A percentile compares a stretch with the other conserved stretches of the same genome.
These are phyloP conservation scores for Donacobius atricapilla DNA, from an alignment of 2,113 vertebrate species.

Conservation along the genomic window DNA sequence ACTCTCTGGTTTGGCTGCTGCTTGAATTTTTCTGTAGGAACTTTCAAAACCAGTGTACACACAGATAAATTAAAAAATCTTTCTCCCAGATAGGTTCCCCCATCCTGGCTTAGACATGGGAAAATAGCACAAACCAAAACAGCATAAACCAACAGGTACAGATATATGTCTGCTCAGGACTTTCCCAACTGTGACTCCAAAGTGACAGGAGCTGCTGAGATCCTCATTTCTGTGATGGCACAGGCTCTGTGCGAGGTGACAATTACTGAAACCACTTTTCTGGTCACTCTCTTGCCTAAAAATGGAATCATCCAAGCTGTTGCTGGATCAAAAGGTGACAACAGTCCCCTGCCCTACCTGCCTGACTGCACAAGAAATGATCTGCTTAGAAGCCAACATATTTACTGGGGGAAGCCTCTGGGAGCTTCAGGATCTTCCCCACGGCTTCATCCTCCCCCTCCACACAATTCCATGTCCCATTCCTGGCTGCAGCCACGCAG, in stretches of 20 bases:
- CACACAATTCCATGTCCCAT: background rate
- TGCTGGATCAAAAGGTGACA: background rate
- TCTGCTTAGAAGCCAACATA: background rate
- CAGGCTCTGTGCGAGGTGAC: background rate
- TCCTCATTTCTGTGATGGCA: background rate
- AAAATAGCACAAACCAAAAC: rapidly evolving
- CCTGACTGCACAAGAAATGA: background rate
- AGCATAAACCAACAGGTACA: rapidly evolving
- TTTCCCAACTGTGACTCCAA: background rate
- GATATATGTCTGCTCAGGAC: background rate
- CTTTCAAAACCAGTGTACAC: background rate
- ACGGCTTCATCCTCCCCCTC: no score
- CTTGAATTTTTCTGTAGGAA: background rate
- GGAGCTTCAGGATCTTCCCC: background rate
- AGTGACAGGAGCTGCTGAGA: background rate
- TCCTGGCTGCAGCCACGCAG: background rate
- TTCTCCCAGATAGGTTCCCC: background rate
- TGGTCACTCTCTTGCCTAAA: background rate
- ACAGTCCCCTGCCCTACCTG: background rate
- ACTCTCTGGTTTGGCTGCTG: background rate
- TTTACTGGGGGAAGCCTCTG: background rate
- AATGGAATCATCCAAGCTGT: background rate
- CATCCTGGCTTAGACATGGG: background rate
- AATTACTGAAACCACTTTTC: background rate
- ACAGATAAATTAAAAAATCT: no score